Evolutionary conservation across 2,113 vertebrate genomes (phyloP).

Genomic region (human (Homo sapiens)): DNA sequence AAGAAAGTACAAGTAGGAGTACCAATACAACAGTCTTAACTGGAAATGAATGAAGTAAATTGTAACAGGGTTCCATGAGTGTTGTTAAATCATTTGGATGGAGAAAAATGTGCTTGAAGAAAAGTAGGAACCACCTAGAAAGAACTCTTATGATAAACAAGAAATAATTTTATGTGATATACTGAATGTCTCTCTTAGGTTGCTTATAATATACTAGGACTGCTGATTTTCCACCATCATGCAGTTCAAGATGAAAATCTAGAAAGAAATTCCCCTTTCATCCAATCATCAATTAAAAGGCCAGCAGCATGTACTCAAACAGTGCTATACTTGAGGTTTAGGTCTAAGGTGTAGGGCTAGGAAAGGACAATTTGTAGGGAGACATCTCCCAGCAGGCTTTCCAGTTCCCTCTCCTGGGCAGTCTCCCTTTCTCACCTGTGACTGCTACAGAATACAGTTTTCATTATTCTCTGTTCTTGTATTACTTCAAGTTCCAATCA

Average conservation of each 20-base stretch:
- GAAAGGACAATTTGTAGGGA: neutral
- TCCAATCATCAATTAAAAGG: neutral
- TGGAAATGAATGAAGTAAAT: neutral
- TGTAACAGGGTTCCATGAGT: neutral
- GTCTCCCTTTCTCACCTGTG: neutral
- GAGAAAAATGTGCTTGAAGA: neutral
- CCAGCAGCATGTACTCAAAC: neutral
- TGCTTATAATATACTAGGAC: neutral
- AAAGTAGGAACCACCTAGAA: neutral
- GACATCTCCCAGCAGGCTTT: neutral
- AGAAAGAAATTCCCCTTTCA: neutral
- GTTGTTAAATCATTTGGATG: neutral
- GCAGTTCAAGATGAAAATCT: neutral
- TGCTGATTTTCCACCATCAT: neutral
- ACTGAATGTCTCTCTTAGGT: neutral
- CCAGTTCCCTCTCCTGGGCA: neutral
- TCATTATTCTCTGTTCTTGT: neutral
- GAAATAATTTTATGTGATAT: neutral
- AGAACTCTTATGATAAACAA: neutral
- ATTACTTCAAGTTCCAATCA: neutral
- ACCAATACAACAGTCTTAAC: neutral
- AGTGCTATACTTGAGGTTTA: neutral
- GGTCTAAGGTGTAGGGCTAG: neutral
- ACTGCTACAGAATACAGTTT: neutral
- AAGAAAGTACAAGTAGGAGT: neutral